Percentiles rank a stretch among this genome's conserved stretches.
Evolutionary conservation across 2,888 invertebrate species (phyloP).

Genomic region (Hypolimnas misippus): DNA sequence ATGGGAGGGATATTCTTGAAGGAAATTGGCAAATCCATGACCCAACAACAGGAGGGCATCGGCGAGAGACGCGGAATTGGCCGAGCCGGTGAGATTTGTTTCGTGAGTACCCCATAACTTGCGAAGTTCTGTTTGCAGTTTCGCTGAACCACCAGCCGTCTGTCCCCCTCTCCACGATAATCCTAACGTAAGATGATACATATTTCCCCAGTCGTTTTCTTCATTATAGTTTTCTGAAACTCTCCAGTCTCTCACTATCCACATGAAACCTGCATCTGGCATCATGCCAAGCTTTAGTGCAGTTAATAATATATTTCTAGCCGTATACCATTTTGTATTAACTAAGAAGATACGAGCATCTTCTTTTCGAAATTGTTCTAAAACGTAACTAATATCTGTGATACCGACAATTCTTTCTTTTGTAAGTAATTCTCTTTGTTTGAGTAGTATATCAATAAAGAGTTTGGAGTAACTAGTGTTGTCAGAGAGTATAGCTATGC

Average conservation of each 20-base stretch:
- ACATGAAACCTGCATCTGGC: conserved; percentile 50
- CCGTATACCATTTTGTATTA: conserved; percentile 87
- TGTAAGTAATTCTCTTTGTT: conserved; percentile 4
- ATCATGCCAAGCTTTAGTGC: conserved; percentile 71
- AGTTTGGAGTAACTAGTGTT: conserved; percentile 39
- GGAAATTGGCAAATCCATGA: conserved; percentile 25
- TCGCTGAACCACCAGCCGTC: conserved; percentile 15
- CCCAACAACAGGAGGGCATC: conserved; percentile 35
- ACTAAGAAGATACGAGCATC: conserved; percentile 91
- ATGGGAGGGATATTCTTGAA: conserved; percentile 10
- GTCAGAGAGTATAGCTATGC: conserved; percentile 90
- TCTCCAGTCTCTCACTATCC: conserved; percentile 60
- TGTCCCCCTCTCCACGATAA: conserved; percentile 39
- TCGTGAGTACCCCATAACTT: neutral
- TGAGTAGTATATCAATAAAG: conserved; percentile 31
- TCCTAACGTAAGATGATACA: conserved; percentile 48
- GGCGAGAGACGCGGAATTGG: conserved; percentile 20
- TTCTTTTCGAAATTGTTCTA: conserved; percentile 38
- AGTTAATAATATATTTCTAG: conserved; percentile 88
- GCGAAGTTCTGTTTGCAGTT: neutral
- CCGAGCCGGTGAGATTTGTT: conserved; percentile 3
- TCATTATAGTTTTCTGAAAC: conserved; percentile 18
- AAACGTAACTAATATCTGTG: conserved; percentile 19
- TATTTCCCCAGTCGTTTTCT: neutral
- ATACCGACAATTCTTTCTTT: conserved; percentile 20